A percentile compares a stretch with the other conserved stretches of the same genome.
phyloP scores from a whole-genome alignment of 2,888 invertebrate species.

The Chirona hameri region DNA sequence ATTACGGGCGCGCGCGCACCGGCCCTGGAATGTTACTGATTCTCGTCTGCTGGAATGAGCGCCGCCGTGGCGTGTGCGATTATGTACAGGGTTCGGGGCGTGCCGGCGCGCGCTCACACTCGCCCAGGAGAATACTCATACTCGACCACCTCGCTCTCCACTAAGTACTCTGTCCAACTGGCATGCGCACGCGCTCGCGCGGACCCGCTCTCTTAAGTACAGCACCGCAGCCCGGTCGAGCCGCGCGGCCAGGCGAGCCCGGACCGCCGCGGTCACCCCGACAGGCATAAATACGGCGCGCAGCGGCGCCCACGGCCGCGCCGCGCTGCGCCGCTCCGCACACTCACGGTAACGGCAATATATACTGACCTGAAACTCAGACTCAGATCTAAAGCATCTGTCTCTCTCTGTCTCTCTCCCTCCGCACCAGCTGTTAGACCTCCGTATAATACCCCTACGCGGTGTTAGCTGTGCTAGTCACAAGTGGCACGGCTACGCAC shows the following conservation, averaged over 20 bases:
- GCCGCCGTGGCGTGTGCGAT: not conserved
- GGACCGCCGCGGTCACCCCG: not conserved
- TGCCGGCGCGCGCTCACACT: not conserved
- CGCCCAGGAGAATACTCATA: not conserved
- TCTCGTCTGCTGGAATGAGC: conserved; percentile 9
- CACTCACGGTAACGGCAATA: not conserved
- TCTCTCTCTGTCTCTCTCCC: not conserved
- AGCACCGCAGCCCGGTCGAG: not conserved
- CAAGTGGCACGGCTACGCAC: not conserved
- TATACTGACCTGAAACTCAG: conserved; percentile 12
- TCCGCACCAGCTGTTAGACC: conserved; percentile 22
- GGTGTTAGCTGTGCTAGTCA: conserved; percentile 25
- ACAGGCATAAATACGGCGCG: not conserved
- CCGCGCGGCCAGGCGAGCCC: not conserved
- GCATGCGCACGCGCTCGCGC: not conserved
- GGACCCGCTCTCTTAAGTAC: not conserved
- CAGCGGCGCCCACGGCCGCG: not conserved
- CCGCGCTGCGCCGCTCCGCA: no score
- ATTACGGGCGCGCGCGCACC: not conserved
- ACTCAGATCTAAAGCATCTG: conserved; percentile 26
- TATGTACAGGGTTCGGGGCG: conserved; percentile 9
- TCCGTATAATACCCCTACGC: conserved; percentile 22
- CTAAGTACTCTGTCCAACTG: not conserved
- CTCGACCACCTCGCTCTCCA: not conserved
- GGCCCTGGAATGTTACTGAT: conserved; percentile 6